Evolutionary conservation across 1,140 invertebrate species (phyloP).

Genomic region (Diorhabda sublineata): DNA sequence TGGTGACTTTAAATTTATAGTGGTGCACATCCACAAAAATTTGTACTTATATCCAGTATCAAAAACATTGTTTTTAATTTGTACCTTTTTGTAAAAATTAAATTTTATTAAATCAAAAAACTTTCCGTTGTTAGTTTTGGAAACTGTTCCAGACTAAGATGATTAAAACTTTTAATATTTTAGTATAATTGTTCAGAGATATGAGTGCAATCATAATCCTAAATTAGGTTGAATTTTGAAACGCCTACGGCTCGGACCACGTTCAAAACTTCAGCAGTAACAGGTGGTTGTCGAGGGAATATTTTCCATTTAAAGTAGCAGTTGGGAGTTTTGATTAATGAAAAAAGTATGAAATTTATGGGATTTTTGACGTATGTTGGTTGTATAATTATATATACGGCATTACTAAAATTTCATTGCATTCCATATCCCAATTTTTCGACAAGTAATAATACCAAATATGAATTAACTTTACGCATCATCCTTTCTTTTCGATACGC

Average conservation of each 20-base stretch:
- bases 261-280: not conserved
- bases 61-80: too few species aligned
- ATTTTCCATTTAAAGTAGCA: not conserved
- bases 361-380: not conserved
- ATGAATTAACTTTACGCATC: too few species aligned
- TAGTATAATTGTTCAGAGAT: not conserved
- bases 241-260: not conserved
- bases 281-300: not conserved
- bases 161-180: not conserved
- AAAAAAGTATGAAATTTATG: not conserved
- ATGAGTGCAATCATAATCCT: not conserved
- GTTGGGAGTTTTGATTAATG: not conserved
- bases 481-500: too few species aligned
- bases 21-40: too few species aligned
- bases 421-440: too few species aligned
- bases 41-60: too few species aligned
- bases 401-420: not conserved
- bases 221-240: conserved; percentile 3
- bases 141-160: not conserved
- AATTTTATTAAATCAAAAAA: too few species aligned
- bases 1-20: too few species aligned
- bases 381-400: not conserved
- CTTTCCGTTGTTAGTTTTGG: too few species aligned
- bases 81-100: too few species aligned
- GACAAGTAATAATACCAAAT: too few species aligned